These are phyloP conservation scores for Vanessa cardui DNA, from an alignment of 2,888 invertebrate species.

Conservation along the genomic window DNA sequence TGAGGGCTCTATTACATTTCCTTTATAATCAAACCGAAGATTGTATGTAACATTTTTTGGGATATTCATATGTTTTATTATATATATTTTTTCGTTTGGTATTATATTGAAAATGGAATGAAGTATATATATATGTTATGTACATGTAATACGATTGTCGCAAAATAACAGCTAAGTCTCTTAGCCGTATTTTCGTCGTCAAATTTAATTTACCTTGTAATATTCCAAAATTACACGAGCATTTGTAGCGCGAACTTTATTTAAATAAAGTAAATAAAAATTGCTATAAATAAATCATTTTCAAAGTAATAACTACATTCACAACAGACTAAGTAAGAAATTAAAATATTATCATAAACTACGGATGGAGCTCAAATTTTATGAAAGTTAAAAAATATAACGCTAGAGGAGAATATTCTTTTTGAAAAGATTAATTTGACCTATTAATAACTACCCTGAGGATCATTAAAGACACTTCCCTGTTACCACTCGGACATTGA, in stretches of 20 bases:
- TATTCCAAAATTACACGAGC: too few species aligned
- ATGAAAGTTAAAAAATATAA: slow-evolving; percentile 18
- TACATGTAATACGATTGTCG: too few species aligned
- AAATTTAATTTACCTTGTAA: too few species aligned
- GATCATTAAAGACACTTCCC: slow-evolving; percentile 33
- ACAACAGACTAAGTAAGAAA: not conserved
- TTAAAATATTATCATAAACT: not conserved
- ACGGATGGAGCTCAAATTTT: slow-evolving; percentile 17
- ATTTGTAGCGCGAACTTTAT: too few species aligned
- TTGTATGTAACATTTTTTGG: not conserved
- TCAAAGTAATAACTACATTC: not conserved
- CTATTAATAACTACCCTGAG: slow-evolving; percentile 36
- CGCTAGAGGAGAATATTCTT: slow-evolving; percentile 17
- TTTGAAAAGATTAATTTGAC: slow-evolving; percentile 27
- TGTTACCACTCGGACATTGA: slow-evolving; percentile 27
- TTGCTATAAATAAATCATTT: not conserved
- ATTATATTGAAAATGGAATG: too few species aligned
- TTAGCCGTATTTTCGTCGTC: too few species aligned
- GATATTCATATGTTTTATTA: not conserved
- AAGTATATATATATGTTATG: too few species aligned
- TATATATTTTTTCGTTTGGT: not conserved
- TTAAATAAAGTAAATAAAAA: too few species aligned
- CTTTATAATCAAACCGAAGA: slow-evolving; percentile 47
- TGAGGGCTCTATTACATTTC: slow-evolving; percentile 46
- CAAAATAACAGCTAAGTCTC: too few species aligned